phyloP scores from a whole-genome alignment of 2,888 invertebrate species.

The Boloria euphrosyne region DNA sequence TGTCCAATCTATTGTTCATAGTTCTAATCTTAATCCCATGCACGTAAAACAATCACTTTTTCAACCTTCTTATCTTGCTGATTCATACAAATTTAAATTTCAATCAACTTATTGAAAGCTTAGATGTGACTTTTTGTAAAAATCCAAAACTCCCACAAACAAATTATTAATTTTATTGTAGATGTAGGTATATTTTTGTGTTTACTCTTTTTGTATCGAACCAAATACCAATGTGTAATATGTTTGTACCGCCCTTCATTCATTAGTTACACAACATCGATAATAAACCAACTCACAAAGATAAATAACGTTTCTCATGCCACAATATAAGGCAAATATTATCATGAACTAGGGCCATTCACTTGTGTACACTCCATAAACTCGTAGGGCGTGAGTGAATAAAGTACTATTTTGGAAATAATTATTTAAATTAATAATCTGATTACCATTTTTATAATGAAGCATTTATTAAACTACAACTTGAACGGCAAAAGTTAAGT shows the following conservation, averaged over 20 bases:
- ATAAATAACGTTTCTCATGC: constrained; percentile 24
- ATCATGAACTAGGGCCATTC: constrained; percentile 10
- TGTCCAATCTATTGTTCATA: no score
- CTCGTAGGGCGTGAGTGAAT: constrained; percentile 14
- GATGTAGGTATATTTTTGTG: not conserved
- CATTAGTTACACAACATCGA: constrained; percentile 19
- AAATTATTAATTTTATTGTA: not conserved
- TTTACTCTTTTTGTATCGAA: not conserved
- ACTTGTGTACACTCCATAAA: constrained; percentile 19
- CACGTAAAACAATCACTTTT: no score
- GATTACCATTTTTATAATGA: no score
- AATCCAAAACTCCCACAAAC: not conserved
- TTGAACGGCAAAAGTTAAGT: no score
- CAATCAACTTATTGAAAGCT: no score
- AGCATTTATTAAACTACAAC: no score
- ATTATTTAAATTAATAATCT: not conserved
- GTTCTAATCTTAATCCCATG: no score
- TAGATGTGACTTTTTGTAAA: no score
- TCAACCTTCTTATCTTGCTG: no score
- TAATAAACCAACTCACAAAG: constrained; percentile 18
- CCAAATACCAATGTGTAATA: not conserved
- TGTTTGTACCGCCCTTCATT: constrained; percentile 11
- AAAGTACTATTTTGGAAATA: not conserved
- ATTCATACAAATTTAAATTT: no score
- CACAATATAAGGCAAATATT: constrained; percentile 20